Evolutionary conservation across 1,140 invertebrate genomes (phyloP).

Genomic region (Macrobrachium rosenbergii): DNA sequence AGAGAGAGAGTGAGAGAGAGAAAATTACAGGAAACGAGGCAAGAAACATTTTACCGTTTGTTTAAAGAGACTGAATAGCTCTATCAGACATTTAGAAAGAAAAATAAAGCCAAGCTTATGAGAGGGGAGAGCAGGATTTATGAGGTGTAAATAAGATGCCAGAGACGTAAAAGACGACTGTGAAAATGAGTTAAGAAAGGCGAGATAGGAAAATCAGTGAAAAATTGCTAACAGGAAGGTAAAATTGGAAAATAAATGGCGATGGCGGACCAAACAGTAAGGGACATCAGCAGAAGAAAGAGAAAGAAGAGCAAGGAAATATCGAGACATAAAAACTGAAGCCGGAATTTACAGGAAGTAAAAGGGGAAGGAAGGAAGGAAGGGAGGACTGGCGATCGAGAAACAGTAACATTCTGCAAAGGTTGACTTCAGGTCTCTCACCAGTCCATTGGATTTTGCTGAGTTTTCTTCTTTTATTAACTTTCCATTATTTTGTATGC

Average conservation of each 20-base stretch:
- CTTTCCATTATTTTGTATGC: too few relatives aligned
- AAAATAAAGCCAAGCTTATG: too few relatives aligned
- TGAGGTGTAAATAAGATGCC: not conserved
- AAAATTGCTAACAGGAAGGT: not conserved
- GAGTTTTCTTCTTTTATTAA: too few relatives aligned
- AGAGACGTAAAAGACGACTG: not conserved
- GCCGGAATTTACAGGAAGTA: not conserved
- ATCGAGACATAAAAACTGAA: too few relatives aligned
- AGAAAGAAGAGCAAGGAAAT: not conserved
- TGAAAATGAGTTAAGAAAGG: not conserved
- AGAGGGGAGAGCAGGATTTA: not conserved
- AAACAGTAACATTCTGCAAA: too few relatives aligned
- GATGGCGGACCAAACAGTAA: not conserved
- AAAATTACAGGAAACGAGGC: too few relatives aligned
- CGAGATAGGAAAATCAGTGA: not conserved
- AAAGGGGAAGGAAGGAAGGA: not conserved
- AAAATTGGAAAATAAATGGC: not conserved
- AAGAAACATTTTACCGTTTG: too few relatives aligned
- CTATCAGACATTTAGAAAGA: too few relatives aligned
- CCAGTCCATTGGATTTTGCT: too few relatives aligned
- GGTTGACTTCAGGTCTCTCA: too few relatives aligned
- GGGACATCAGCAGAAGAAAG: not conserved
- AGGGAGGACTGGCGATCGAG: not conserved
- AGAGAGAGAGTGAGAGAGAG: too few relatives aligned
- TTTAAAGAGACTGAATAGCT: too few relatives aligned